Base-by-base conservation (phyloP, 92 coral and sea anemone species). In the Scolanthus callimorphus region DNA sequence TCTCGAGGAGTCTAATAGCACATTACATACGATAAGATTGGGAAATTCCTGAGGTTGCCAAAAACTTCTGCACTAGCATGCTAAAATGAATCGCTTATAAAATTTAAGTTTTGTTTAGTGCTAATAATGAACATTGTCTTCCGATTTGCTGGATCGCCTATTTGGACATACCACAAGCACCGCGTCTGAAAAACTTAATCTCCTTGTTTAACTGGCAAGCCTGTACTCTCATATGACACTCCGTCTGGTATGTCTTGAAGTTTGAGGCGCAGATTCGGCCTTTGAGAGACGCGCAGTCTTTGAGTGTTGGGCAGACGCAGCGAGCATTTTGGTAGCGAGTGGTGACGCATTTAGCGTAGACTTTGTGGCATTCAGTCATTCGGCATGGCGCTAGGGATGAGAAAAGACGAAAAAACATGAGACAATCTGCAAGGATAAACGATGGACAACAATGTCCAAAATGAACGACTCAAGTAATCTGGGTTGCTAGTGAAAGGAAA, bases 251-350 rank as follows among this genome's bases (percentile, higher is more conserved):
- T 20, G 85, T 69, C 31, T 29, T 79, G n/a, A 57, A 26, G 52
- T 94, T 82, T 25, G 69, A 67, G 1, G 90, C 99, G 55, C 99
- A 94, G 15, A 89, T 86, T 4, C 70, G 60, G 51, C 84, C 74
- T 15, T 25, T 49, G 9, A 13, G 57, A 27, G 57, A 34, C 12
- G 79, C 77, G 20, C 99, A 94, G 19, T 63, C 65, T 4, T 75
- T 55, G 19, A 69, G 59, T 27, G 47, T 63, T 28, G 88, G 88
- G 27, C 99, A 94, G 2, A 84, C 79, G 65, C 99, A 94, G 27
- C 70, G 57, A 23, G 96, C 76, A 10, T 88, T 80, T 17, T 85
- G 80, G 57, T 65, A 60, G 25, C 41, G 49, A 20, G 81, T 73
- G 2, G 77, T 57, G 24, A 77, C 84, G 45, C 99, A 94, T 27